phyloP scores from a whole-genome alignment of 2,113 vertebrate species.

The Corvus hawaiiensis region DNA sequence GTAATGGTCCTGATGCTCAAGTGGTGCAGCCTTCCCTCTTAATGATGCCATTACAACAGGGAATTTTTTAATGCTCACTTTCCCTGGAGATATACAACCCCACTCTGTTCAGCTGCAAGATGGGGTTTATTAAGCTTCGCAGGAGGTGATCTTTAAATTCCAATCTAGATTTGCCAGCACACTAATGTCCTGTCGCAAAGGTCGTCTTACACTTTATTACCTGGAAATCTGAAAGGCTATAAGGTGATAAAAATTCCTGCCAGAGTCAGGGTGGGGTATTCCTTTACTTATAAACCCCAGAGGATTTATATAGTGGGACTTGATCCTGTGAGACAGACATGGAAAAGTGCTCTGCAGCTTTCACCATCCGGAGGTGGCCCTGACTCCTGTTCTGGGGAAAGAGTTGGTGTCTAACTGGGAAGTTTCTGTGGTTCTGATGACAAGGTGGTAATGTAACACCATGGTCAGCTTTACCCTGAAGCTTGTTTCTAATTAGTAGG shows the following conservation, averaged over 20 bases:
- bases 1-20: not conserved
- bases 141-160: not conserved
- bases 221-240: not conserved
- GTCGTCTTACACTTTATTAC: not conserved
- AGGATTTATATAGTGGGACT: not conserved
- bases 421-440: not conserved
- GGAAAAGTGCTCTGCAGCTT: not conserved
- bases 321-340: not conserved
- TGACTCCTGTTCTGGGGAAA: not conserved
- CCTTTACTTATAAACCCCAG: not conserved
- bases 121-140: not conserved
- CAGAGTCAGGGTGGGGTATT: not conserved
- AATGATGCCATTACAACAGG: not conserved
- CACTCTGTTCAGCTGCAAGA: not conserved
- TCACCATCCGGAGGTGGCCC: not conserved
- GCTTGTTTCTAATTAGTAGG: constrained; percentile 54
- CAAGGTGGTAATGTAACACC: not conserved
- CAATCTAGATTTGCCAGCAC: not conserved
- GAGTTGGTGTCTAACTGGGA: not conserved
- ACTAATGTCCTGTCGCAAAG: not conserved
- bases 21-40: not conserved
- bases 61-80: not conserved
- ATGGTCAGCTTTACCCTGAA: constrained; percentile 29
- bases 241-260: not conserved
- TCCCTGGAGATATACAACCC: not conserved